These are phyloP conservation scores for Drosophila maculinotata DNA, from an alignment of 2,888 invertebrate genomes.

Conservation along the genomic window DNA sequence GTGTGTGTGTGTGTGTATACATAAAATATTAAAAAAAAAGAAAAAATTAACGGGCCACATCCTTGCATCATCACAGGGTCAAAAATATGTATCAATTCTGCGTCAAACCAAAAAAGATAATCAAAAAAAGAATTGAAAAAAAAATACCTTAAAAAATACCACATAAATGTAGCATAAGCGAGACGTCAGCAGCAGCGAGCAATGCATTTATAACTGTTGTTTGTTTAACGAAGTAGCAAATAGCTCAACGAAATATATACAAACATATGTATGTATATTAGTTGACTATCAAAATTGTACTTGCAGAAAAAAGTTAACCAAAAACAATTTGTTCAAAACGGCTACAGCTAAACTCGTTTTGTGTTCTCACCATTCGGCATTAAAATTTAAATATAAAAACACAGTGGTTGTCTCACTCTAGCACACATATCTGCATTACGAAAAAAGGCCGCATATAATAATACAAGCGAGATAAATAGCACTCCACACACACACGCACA, in stretches of 20 bases:
- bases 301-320: slow-evolving; percentile 14
- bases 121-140: slow-evolving; percentile 50
- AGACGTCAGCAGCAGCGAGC: slow-evolving; percentile 68
- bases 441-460: slow-evolving; percentile 67
- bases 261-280: slow-evolving; percentile 10
- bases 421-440: slow-evolving; percentile 30
- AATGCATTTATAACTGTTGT: slow-evolving; percentile 39
- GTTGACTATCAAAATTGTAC: slow-evolving; percentile 13
- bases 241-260: background rate
- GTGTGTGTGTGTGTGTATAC: slow-evolving; percentile 57
- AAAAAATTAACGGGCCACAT: slow-evolving; percentile 53
- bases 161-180: slow-evolving; percentile 63
- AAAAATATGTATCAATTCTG: slow-evolving; percentile 28
- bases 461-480: slow-evolving; percentile 61
- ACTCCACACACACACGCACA: too few species aligned
- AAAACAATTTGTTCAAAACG: slow-evolving; percentile 71
- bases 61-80: slow-evolving; percentile 68
- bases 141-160: slow-evolving; percentile 51
- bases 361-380: slow-evolving; percentile 73
- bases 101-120: slow-evolving; percentile 53
- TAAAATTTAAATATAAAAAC: slow-evolving; percentile 69
- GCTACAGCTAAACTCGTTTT: slow-evolving; percentile 70
- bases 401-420: slow-evolving; percentile 58
- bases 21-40: slow-evolving; percentile 58
- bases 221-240: slow-evolving; percentile 7